Evolutionary conservation across 2,888 invertebrate genomes (phyloP).

Genomic region (Brachyptera putata): DNA sequence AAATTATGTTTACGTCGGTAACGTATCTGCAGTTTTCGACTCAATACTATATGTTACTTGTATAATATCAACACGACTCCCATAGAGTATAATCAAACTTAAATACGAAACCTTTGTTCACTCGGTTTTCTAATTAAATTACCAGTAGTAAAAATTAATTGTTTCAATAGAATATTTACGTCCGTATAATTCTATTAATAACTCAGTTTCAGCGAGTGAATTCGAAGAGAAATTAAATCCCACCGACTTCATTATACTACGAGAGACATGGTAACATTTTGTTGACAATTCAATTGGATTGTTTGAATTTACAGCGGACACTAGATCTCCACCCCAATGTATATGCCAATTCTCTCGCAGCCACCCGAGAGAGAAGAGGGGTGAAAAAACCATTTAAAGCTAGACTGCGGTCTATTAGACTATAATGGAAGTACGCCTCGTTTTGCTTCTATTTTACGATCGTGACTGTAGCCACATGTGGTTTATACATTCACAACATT

Average conservation of each 20-base stretch:
- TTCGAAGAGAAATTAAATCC: not conserved
- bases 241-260: not conserved
- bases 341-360: conserved; percentile 11
- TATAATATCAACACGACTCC: too few species aligned
- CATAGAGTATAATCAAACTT: too few species aligned
- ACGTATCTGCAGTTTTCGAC: too few species aligned
- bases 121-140: too few species aligned
- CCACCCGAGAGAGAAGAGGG: not conserved
- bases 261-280: not conserved
- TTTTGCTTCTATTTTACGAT: conserved; percentile 9
- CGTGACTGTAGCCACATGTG: too few species aligned
- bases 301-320: conserved; percentile 9
- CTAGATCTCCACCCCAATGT: conserved; percentile 3
- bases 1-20: too few species aligned
- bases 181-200: not conserved
- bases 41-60: too few species aligned
- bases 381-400: not conserved
- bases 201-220: not conserved
- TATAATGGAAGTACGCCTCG: not conserved
- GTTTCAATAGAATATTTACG: too few species aligned
- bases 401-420: not conserved
- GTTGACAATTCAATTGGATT: conserved; percentile 11
- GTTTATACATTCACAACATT: not conserved
- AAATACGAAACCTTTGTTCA: too few species aligned
- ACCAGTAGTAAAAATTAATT: too few species aligned